Evolutionary conservation across 2,797 vertebrate species (phyloP), one percentile per base, ranked within the genome.

Genomic region (Mormyrops boulengeri): DNA sequence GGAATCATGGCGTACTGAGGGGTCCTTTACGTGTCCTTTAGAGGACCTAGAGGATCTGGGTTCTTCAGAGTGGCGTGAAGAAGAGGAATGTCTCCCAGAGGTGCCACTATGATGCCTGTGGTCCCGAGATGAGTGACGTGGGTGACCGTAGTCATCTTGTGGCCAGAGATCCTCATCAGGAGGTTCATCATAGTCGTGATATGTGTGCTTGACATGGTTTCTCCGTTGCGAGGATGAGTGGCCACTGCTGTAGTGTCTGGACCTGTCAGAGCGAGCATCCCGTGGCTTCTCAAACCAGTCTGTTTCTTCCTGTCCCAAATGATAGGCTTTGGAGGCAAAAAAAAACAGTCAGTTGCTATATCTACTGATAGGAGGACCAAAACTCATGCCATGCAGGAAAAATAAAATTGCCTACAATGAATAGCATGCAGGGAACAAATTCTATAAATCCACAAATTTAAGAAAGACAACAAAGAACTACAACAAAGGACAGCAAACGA

Each of bases 201-300:
- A 99, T 89, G 98, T 97, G 93, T 98, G 98, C 94, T 98, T 97
- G 92, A 96, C 94, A 7, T 97, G 96, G 93, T 96, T 93, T 92
- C 97, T 97, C 94, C 98, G 97, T 94, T 98, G 97, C 3, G 98
- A 95, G 90, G 99, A 97, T 91, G 97, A 95, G 90, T 99, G 98
- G 94, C 97, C 93, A 93, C 97, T 95, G 92, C 94, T 91, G 38
- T 99, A 98, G 95, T 99, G 98, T 94, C 97, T 97, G 94, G 97
- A 97, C 89, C 98, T 97, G 92, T 99, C 98, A 26, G 97, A 97
- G 90, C 97, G 97, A 44, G 96, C 97, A 93, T 99, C 98, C 89
- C 98, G 95, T 90, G 99, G 99, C 93, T 99, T 99, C 95, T 99
- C 99, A 97, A 99, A 99, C 99, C 99, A 99, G 95, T 99, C 99